phyloP scores from a whole-genome alignment of 2,797 vertebrate species.

The Peromyscus melanophrys region DNA sequence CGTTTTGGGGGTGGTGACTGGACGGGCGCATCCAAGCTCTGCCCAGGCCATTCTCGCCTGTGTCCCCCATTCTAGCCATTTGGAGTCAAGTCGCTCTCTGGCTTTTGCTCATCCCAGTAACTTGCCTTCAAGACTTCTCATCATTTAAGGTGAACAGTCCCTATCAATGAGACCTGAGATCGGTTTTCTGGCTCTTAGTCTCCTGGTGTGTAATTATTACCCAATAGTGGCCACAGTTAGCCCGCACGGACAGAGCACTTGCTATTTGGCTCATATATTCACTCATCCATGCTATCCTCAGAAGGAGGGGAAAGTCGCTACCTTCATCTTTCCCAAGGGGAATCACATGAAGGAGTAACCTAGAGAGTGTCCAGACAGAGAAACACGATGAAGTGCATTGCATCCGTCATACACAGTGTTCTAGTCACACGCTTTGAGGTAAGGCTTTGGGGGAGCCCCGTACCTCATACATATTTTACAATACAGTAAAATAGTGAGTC shows the following conservation, averaged over 20 bases:
- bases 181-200: background rate
- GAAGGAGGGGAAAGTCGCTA: background rate
- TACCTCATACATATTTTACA: slow-evolving; percentile 14
- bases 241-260: background rate
- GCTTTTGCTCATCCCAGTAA: background rate
- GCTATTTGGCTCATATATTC: background rate
- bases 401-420: background rate
- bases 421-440: background rate
- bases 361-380: background rate
- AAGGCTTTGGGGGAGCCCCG: background rate
- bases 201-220: background rate
- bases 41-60: background rate
- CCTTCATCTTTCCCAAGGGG: background rate
- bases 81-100: background rate
- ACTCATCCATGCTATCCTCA: background rate
- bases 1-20: background rate
- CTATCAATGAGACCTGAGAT: background rate
- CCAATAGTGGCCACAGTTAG: no score
- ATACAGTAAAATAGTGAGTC: slow-evolving; percentile 26
- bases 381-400: background rate
- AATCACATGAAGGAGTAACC: background rate
- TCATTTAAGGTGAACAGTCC: background rate
- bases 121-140: background rate
- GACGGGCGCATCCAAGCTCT: background rate
- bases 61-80: background rate